phyloP scores from a whole-genome alignment of 2,797 vertebrate genomes.

The Syngnathus acus region DNA sequence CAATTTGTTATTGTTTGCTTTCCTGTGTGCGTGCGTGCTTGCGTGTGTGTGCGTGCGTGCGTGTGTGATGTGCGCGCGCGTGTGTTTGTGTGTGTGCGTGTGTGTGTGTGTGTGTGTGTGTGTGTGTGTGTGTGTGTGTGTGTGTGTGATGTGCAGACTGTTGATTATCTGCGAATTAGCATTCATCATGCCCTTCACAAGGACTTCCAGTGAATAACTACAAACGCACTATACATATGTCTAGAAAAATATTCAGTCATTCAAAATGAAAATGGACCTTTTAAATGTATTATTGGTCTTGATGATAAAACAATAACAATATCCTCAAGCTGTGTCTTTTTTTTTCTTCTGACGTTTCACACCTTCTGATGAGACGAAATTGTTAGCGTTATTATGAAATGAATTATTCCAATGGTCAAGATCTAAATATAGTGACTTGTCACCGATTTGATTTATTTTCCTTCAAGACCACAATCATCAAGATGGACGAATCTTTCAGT shows the following conservation, averaged over 20 bases:
- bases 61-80: background rate
- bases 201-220: constrained; percentile 35
- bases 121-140: background rate
- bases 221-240: constrained; percentile 11
- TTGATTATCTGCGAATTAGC: constrained; percentile 19
- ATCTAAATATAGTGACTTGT: background rate
- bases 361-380: background rate
- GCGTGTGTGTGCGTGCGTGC: too few species aligned
- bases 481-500: background rate
- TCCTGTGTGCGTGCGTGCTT: background rate
- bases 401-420: background rate
- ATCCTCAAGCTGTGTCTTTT: constrained; percentile 42
- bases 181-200: constrained; percentile 41
- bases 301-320: constrained; percentile 53
- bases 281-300: constrained; percentile 40
- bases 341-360: constrained; percentile 11
- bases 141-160: constrained; percentile 8
- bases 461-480: background rate
- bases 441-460: background rate
- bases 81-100: too few species aligned
- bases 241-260: constrained; percentile 29
- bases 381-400: background rate
- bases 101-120: background rate
- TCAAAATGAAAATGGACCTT: constrained; percentile 49
- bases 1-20: background rate